These are phyloP conservation scores for Cricetomys ansorgei DNA, from an alignment of 2,113 vertebrate genomes.

Conservation along the genomic window DNA sequence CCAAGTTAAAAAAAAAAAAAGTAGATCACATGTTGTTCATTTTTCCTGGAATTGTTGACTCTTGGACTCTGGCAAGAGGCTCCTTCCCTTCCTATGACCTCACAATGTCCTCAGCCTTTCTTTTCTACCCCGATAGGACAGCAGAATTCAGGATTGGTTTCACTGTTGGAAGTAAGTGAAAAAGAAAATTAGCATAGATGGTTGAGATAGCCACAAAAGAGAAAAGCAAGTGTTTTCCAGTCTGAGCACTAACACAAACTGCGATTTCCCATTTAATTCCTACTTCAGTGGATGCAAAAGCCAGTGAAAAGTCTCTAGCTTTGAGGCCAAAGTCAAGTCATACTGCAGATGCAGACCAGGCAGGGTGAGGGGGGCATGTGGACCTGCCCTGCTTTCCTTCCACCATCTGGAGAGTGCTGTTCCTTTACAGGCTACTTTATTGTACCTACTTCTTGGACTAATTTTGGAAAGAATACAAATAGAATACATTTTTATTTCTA, in stretches of 20 bases:
- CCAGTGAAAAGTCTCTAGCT: background rate
- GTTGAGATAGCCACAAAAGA: background rate
- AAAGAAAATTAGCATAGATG: background rate
- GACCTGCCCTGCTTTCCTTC: background rate
- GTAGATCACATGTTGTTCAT: background rate
- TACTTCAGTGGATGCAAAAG: background rate
- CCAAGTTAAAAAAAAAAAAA: background rate
- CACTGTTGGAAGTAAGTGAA: background rate
- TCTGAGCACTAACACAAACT: background rate
- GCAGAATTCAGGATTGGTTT: background rate
- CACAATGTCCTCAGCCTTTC: too few relatives aligned
- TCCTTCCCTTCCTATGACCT: background rate
- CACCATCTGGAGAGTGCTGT: background rate
- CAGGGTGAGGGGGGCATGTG: background rate
- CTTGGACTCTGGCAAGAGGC: background rate
- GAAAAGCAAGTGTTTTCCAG: conserved; percentile 2
- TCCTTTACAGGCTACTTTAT: background rate
- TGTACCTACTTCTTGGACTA: conserved; percentile 68
- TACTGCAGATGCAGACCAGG: background rate
- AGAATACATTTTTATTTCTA: conserved; percentile 69
- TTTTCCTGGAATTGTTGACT: background rate
- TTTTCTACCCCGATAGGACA: background rate
- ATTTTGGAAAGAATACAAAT: conserved; percentile 77
- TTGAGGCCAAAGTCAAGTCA: background rate
- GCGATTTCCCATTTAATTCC: background rate